Evolutionary conservation across 64 coral and sea anemone species (phyloP), one percentile per base, ranked within the genome.

Genomic region (Trachythela sp.): DNA sequence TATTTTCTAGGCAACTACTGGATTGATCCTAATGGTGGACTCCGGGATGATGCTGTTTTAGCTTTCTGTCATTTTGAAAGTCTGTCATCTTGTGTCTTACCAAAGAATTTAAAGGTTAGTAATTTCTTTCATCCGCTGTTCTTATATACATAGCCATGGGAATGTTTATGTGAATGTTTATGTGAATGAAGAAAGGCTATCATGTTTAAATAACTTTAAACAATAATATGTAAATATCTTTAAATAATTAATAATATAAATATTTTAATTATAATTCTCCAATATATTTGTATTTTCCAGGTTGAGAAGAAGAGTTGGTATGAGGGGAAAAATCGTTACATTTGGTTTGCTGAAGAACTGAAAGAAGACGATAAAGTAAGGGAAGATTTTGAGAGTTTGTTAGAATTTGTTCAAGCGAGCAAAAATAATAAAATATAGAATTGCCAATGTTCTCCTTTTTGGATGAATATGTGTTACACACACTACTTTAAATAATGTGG

Each of bases 281-380:
- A 30, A 9, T 13, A 2, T 5, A 29, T 80, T 80, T 15, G 20
- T 80, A 2, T 80, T 37, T 30, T 35, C 2, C 20, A 80, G 75
- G 75, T 80, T 37, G 75, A 80, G 33, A 80, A 80, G 37, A 80
- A 39, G 34, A 39, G 37, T 22, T 80, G 75, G 75, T 80, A 37
- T 37, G 37, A 80, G 13, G 75, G 75, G 35, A 36, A 35, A 80
- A 39, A 80, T 34, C 33, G 75, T 80, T 80, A 80, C 33, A 36
- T 39, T 17, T 80, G 75, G 75, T 80, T 80, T 80, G 8, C 75
- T 1, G 75, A 80, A 36, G 75, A 80, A 37, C 75, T 80, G 15
- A 80, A 39, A 38, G 37, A 80, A 37, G 15, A 35, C 37, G 75
- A 80, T 37, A 80, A 80, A 39, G 75, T 80, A 80, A 34, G 75